Percentiles rank a stretch among this genome's conserved stretches.
These are phyloP conservation scores for Dryocosmus kuriphilus DNA, from an alignment of 2,888 invertebrate species.

Conservation along the genomic window DNA sequence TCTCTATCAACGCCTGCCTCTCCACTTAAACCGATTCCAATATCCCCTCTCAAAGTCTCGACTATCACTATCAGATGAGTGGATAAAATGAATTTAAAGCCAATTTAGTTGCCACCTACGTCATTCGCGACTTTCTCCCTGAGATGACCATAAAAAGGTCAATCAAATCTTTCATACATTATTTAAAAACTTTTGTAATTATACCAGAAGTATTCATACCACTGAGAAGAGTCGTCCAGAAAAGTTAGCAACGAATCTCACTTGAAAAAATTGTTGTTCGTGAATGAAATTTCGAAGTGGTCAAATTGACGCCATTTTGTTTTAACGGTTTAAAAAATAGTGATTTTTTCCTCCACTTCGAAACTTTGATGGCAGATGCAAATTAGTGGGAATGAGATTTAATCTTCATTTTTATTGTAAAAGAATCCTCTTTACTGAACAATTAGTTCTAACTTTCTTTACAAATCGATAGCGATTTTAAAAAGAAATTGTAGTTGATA, in stretches of 20 bases:
- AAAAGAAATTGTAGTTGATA: not conserved
- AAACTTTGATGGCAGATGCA: not conserved
- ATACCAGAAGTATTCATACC: not conserved
- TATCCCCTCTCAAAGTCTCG: constrained; percentile 48
- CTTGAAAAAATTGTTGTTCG: not conserved
- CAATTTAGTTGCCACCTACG: constrained; percentile 41
- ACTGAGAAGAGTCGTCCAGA: not conserved
- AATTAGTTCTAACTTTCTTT: not conserved
- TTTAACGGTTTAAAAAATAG: not conserved
- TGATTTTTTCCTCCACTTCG: not conserved
- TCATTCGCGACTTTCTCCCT: not conserved
- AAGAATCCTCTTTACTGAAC: not conserved
- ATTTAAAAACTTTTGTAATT: not conserved
- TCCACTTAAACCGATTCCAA: constrained; percentile 34
- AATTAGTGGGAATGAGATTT: not conserved
- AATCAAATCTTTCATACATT: not conserved
- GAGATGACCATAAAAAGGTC: constrained; percentile 8
- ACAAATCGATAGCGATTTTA: not conserved
- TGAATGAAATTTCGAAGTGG: not conserved
- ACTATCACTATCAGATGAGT: constrained; percentile 49
- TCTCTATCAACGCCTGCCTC: constrained; percentile 59
- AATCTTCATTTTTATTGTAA: not conserved
- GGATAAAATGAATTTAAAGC: constrained; percentile 53
- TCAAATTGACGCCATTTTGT: not conserved
- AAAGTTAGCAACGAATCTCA: not conserved